Base-by-base conservation (phyloP, 2,797 vertebrate species). In the Gobionotothen gibberifrons region DNA sequence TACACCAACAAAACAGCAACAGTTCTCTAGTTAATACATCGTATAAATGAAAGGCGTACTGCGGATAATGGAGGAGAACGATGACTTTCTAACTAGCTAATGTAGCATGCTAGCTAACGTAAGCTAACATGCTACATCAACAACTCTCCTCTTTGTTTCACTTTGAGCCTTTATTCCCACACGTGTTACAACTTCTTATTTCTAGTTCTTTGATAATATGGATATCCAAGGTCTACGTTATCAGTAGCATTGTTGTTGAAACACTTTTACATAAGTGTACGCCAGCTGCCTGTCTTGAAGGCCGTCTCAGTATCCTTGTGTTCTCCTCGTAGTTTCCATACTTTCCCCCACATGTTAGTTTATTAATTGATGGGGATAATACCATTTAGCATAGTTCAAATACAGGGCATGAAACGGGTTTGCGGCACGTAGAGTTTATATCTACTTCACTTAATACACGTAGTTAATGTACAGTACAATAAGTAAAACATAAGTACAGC, bases 61-160 rank as follows among this genome's bases (percentile, higher is more conserved):
- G 9, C 3, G 1, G 3, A 0, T 12, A 2, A 29, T 8, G 3
- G 9, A 26, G 9, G 0, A 10, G 1, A 36, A 8, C 0, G 19
- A 22, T 8, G 0, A 4, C 11, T 14, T 36, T 29, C 9, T 17
- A 52, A 74, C 54, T 79, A 58, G 72, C 75, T 62, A 46, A 40
- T 15, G 2, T 48, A 43, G 66, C 76, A 11, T 39, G 0, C 55
- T 75, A 17, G 70, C 81, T 79, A 64, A 61, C 12, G 22, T 42
- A 56, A 44, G 60, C 47, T 55, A 55, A 51, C 14, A 11, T 15
- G 12, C 11, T 16, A 14, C 46, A 39, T 11, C 46, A 44, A 57
- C 11, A 16, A 51, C 15, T 5, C 3, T 9, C 3, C 8, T 9
- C 5, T 51, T 53, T 44, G 43, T 72, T 65, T 62, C 0, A 1